Percentiles rank a stretch among this genome's conserved stretches.
Conservation (phyloP, 2,113 vertebrate genomes). For the Mandrillus leucophaeus region DNA sequence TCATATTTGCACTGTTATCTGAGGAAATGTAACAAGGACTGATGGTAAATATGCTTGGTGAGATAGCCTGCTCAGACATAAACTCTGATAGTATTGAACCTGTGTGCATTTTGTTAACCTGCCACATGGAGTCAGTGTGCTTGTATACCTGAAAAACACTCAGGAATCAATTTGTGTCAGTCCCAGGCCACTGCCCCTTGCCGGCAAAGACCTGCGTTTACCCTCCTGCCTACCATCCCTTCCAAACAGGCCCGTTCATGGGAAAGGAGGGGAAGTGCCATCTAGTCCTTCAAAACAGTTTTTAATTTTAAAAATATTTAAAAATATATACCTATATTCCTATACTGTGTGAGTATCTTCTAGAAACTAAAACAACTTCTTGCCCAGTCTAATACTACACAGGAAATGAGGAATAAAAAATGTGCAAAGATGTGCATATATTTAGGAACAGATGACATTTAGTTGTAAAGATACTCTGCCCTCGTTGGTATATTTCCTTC, state of each 20-base stretch:
- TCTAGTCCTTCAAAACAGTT: background rate
- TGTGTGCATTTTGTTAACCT: conserved; percentile 62
- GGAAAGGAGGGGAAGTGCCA: background rate
- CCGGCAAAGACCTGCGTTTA: background rate
- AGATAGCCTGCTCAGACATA: conserved; percentile 63
- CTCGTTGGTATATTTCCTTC: conserved; percentile 7
- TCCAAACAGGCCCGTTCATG: background rate
- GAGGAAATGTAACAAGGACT: conserved; percentile 8
- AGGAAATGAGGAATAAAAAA: background rate
- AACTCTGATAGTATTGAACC: conserved; percentile 60
- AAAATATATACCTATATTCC: background rate
- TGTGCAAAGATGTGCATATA: background rate
- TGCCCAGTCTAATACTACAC: background rate
- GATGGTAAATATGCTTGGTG: conserved; percentile 63
- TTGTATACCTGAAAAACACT: background rate
- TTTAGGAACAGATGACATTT: conserved; percentile 45
- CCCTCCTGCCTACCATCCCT: background rate
- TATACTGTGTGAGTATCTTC: background rate
- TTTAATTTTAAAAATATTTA: background rate
- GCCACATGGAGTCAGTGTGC: background rate
- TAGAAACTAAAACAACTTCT: conserved; percentile 11
- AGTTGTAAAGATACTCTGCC: background rate
- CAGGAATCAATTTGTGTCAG: background rate
- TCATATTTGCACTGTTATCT: conserved; percentile 74
- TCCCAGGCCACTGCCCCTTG: background rate